These are phyloP conservation scores for Phthorimaea operculella DNA, from an alignment of 1,140 invertebrate species.

Conservation along the genomic window DNA sequence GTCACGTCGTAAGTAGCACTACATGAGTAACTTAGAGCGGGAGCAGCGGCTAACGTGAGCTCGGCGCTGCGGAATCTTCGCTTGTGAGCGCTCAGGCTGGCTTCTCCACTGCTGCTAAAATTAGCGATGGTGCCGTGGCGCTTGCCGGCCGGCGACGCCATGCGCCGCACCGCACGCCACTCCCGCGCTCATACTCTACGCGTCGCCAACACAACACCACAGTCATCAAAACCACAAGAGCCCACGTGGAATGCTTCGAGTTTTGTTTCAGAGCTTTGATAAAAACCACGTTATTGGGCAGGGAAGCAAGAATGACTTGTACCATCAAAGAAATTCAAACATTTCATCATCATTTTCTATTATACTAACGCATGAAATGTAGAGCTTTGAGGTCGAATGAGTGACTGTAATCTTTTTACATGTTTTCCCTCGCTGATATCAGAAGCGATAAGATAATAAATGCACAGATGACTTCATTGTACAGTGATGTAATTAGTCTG, in stretches of 20 bases:
- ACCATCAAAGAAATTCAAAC: no score
- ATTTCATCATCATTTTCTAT: no score
- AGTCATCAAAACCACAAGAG: no score
- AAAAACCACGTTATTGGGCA: background rate
- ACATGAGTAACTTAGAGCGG: slow-evolving; percentile 7
- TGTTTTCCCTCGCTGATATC: no score
- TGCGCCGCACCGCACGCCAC: slow-evolving; percentile 12
- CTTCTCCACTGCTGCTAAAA: slow-evolving; percentile 39
- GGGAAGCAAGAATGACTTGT: no score
- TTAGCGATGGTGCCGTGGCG: slow-evolving; percentile 35
- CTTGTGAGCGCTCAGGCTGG: slow-evolving; percentile 28
- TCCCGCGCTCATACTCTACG: background rate
- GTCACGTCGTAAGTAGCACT: slow-evolving; percentile 13
- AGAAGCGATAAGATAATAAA: no score
- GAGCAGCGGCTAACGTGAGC: slow-evolving; percentile 31
- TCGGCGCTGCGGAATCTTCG: slow-evolving; percentile 28
- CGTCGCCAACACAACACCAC: no score
- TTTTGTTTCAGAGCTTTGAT: background rate
- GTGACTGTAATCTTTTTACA: no score
- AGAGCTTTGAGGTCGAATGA: no score
- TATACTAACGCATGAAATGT: no score
- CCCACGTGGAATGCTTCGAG: background rate
- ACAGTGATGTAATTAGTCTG: no score
- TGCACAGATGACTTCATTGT: no score
- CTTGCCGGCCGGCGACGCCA: slow-evolving; percentile 12